phyloP scores from a whole-genome alignment of 1,140 invertebrate species.

The Diploscapter pachys region DNA sequence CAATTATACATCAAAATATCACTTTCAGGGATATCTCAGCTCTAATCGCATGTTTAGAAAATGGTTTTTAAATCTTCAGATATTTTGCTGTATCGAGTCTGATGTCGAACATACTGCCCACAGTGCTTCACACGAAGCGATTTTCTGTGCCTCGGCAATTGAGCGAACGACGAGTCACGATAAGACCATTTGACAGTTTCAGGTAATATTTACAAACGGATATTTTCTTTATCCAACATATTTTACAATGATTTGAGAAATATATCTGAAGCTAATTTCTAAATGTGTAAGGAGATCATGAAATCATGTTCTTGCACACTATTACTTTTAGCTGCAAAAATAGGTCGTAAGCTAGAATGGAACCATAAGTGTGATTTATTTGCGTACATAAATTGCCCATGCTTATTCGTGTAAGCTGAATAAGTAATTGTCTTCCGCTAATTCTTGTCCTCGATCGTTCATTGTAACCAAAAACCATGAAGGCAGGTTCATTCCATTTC shows the following conservation, averaged over 20 bases:
- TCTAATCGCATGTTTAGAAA: no score
- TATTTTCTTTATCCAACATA: not conserved
- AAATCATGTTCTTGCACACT: slow-evolving; percentile 12
- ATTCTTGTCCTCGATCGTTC: no score
- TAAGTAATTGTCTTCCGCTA: no score
- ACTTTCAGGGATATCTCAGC: no score
- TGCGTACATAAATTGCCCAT: no score
- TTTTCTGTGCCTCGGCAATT: slow-evolving; percentile 14
- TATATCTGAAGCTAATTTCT: not conserved
- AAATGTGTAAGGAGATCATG: slow-evolving; percentile 1
- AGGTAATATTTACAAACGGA: slow-evolving; percentile 2
- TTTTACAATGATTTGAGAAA: slow-evolving; percentile 1
- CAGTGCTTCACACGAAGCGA: not conserved
- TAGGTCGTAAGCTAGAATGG: not conserved
- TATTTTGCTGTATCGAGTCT: no score
- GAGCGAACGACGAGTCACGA: slow-evolving; percentile 22
- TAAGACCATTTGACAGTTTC: slow-evolving; percentile 34
- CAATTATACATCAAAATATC: no score
- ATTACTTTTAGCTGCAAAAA: not conserved
- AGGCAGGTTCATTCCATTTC: no score
- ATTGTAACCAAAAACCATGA: no score
- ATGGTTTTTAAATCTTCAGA: no score
- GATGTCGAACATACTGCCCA: no score
- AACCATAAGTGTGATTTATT: not conserved
- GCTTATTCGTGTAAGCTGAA: no score